These are phyloP conservation scores for Zygaena filipendulae DNA, from an alignment of 2,888 invertebrate genomes.

Conservation along the genomic window DNA sequence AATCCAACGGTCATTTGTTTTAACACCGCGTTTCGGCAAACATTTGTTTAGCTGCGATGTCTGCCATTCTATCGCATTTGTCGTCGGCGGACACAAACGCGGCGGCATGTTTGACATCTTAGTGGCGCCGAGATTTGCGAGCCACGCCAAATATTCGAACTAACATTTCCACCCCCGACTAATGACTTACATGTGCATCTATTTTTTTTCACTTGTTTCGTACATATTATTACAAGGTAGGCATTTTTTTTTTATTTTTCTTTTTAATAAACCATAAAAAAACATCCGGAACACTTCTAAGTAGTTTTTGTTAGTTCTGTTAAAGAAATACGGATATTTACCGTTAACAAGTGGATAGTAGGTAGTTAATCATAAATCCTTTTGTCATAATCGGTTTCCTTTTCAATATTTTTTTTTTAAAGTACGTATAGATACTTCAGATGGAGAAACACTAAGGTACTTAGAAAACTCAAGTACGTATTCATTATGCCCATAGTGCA, in stretches of 20 bases:
- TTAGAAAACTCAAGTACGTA: no score
- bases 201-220: constrained; percentile 27
- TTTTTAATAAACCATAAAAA: no score
- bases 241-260: constrained; percentile 19
- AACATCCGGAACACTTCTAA: no score
- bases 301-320: no score
- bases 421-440: no score
- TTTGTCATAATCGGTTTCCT: no score
- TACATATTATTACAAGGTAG: constrained; percentile 23
- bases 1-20: constrained; percentile 64
- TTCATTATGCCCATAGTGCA: no score
- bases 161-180: constrained; percentile 38
- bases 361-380: no score
- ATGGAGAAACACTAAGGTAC: no score
- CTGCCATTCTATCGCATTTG: constrained; percentile 24
- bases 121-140: constrained; percentile 56
- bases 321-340: no score
- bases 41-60: constrained; percentile 57
- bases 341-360: no score
- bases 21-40: constrained; percentile 49
- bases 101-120: constrained; percentile 28
- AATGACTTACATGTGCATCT: constrained; percentile 58
- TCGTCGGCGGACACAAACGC: constrained; percentile 32
- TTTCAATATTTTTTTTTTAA: no score
- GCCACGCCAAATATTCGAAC: constrained; percentile 56